phyloP scores from a whole-genome alignment of 1,140 invertebrate species.

The Nixonia krombeini region DNA sequence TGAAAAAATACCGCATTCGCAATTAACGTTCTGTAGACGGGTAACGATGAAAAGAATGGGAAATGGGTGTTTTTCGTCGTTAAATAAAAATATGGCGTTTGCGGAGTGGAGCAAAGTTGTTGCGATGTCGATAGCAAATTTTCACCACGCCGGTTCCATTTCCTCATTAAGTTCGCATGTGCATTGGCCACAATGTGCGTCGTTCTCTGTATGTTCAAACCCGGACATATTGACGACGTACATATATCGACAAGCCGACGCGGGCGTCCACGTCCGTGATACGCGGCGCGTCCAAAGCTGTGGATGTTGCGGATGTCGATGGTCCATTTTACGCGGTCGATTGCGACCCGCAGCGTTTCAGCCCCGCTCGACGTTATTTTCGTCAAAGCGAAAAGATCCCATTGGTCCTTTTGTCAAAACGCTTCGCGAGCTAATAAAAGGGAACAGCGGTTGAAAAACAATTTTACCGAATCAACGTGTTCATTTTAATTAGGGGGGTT shows the following conservation, averaged over 20 bases:
- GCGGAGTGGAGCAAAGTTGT: no score
- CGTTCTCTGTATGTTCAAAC: conserved; percentile 7
- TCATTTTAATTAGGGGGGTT: conserved; percentile 50
- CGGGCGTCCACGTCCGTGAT: conserved; percentile 24
- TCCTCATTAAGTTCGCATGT: conserved; percentile 21
- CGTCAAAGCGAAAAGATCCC: conserved; percentile 45
- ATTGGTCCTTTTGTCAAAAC: conserved; percentile 50
- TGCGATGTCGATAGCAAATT: neutral
- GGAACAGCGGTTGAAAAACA: conserved; percentile 44
- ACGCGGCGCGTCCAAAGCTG: conserved; percentile 35
- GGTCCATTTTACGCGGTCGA: conserved; percentile 46
- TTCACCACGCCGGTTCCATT: conserved; percentile 6
- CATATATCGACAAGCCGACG: conserved; percentile 9
- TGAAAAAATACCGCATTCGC: no score
- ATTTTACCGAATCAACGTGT: conserved; percentile 33
- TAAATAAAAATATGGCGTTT: no score
- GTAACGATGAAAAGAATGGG: no score
- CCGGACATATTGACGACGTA: conserved; percentile 37
- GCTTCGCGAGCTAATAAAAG: conserved; percentile 50
- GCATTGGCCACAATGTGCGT: conserved; percentile 5
- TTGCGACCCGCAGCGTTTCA: conserved; percentile 45
- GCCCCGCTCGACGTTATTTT: conserved; percentile 41
- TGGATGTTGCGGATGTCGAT: conserved; percentile 48
- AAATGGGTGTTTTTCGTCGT: no score
- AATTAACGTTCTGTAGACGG: no score